Evolutionary conservation across 2,797 vertebrate genomes (phyloP).

Genomic region (Enteromius radiatus): DNA sequence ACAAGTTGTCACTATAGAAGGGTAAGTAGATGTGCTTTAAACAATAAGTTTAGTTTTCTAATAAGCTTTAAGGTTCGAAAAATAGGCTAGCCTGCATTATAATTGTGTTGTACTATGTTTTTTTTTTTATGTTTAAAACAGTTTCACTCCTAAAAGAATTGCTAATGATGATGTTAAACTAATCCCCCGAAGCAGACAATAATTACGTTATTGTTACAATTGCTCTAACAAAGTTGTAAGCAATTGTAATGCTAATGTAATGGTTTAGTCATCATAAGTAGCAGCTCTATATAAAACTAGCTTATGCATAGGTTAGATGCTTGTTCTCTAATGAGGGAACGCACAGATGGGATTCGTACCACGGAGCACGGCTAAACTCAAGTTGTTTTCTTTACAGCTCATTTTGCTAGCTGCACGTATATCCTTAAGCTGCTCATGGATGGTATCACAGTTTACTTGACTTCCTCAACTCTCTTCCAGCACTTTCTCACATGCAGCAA

Average conservation of each 20-base stretch:
- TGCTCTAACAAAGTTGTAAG: conserved; percentile 16
- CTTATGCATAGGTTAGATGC: conserved; percentile 1
- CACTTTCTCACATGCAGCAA: conserved; percentile 68
- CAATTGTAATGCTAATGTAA: conserved; percentile 21
- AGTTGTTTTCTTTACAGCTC: conserved; percentile 66
- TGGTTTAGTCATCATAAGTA: conserved; percentile 7
- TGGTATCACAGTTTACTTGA: conserved; percentile 72
- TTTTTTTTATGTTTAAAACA: not conserved
- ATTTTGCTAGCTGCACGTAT: conserved; percentile 69
- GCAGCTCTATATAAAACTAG: conserved; percentile 1
- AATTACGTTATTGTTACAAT: conserved; percentile 7
- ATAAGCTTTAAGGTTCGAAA: not conserved
- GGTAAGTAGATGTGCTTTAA: not conserved
- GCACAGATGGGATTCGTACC: conserved; percentile 59
- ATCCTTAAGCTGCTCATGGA: conserved; percentile 70
- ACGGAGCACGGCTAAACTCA: conserved; percentile 57
- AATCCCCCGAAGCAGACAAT: not conserved
- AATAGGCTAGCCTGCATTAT: not conserved
- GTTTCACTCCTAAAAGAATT: not conserved
- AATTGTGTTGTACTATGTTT: not conserved
- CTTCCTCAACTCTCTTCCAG: conserved; percentile 77
- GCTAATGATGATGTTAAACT: conserved; percentile 27
- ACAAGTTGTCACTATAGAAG: not conserved
- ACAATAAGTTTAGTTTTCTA: not conserved
- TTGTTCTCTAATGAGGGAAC: not conserved